A percentile compares a stretch with the other conserved stretches of the same genome.
Conservation (phyloP, 2,888 invertebrate species). For the Resseliella maxima region DNA sequence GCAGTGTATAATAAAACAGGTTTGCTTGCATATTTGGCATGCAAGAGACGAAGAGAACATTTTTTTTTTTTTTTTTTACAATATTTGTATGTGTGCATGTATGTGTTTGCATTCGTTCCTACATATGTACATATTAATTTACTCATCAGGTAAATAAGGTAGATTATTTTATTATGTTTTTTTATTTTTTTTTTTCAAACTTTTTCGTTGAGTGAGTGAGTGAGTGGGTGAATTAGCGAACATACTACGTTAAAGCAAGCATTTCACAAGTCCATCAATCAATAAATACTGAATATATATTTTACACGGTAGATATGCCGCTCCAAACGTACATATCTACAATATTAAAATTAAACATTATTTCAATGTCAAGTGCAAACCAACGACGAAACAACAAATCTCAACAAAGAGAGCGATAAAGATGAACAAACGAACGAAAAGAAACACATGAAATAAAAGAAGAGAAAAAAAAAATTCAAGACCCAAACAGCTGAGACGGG, state of each 20-base stretch:
- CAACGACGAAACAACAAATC: background rate
- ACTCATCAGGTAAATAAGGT: no score
- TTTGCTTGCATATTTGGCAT: no score
- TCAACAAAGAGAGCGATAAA: background rate
- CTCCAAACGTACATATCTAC: background rate
- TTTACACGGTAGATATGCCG: background rate
- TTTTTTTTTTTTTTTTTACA: no score
- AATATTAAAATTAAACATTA: background rate
- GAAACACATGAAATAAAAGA: background rate
- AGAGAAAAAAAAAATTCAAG: no score
- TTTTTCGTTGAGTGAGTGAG: constrained; percentile 13
- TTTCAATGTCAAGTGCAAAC: constrained; percentile 46
- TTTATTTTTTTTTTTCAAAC: background rate
- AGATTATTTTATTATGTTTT: background rate
- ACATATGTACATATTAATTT: no score
- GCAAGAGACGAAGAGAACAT: no score
- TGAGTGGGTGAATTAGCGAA: constrained; percentile 25
- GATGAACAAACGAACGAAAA: background rate
- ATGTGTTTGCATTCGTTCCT: no score
- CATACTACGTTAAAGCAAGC: constrained; percentile 27
- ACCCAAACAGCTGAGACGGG: no score
- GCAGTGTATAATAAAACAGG: no score
- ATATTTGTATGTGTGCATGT: no score
- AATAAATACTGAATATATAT: constrained; percentile 14
- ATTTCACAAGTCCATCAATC: constrained; percentile 3